phyloP scores from a whole-genome alignment of 1,140 invertebrate species.

The Sinella curviseta region DNA sequence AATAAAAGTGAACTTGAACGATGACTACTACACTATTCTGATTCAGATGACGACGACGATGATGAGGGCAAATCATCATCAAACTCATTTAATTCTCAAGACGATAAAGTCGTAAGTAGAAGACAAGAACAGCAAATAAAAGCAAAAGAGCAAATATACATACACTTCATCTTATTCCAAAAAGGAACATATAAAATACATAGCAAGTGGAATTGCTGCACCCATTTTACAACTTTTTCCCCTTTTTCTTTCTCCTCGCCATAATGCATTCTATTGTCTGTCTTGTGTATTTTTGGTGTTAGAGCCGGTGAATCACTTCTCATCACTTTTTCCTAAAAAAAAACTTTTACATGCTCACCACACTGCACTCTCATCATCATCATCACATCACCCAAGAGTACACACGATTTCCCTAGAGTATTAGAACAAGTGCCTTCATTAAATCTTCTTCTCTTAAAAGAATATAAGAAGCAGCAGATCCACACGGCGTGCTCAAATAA shows the following conservation, averaged over 20 bases:
- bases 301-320: too few relatives aligned
- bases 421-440: slow-evolving; percentile 11
- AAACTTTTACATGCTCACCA: background rate
- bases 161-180: background rate
- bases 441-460: background rate
- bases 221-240: slow-evolving; percentile 1
- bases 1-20: background rate
- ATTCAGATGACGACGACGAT: too few relatives aligned
- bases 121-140: background rate
- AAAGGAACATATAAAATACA: too few relatives aligned
- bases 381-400: background rate
- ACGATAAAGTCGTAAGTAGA: too few relatives aligned
- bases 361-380: background rate
- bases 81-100: background rate
- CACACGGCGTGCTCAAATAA: too few relatives aligned
- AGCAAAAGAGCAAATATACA: background rate
- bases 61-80: too few relatives aligned
- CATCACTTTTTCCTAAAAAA: too few relatives aligned
- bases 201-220: too few relatives aligned
- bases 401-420: background rate
- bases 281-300: too few relatives aligned
- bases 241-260: too few relatives aligned
- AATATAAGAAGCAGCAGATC: background rate
- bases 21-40: too few relatives aligned
- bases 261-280: too few relatives aligned